Evolutionary conservation across 2,797 vertebrate species (phyloP).

Genomic region (Gymnodraco acuticeps): DNA sequence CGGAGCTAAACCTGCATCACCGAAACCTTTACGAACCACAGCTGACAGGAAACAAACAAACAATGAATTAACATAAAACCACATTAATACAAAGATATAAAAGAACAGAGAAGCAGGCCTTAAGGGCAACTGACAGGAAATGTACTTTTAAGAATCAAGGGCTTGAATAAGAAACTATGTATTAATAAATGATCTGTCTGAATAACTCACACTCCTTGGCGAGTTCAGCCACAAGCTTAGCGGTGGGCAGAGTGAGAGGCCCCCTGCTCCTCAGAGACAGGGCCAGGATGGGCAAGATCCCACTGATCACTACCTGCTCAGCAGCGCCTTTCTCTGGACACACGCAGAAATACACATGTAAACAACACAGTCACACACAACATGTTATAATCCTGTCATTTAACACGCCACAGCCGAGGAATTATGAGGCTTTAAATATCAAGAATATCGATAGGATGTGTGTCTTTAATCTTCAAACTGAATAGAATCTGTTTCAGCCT

Average conservation of each 20-base stretch:
- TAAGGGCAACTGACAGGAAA: neutral
- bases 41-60: conserved; percentile 74
- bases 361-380: neutral
- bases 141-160: neutral
- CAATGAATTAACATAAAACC: neutral
- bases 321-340: conserved; percentile 85
- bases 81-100: neutral
- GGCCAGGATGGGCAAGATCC: conserved; percentile 86
- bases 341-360: conserved; percentile 19
- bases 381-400: neutral
- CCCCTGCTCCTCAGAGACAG: conserved; percentile 85
- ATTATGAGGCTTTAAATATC: neutral
- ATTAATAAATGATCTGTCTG: neutral
- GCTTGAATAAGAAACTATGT: neutral
- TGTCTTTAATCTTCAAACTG: neutral
- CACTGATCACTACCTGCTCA: conserved; percentile 84
- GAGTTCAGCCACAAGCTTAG: conserved; percentile 88
- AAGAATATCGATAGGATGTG: neutral
- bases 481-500: conserved; percentile 10
- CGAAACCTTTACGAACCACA: conserved; percentile 86
- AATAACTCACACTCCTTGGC: conserved; percentile 86
- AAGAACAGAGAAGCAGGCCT: too few species aligned
- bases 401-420: neutral
- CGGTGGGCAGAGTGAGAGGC: conserved; percentile 80
- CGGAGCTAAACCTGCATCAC: conserved; percentile 85